A percentile compares a stretch with the other conserved stretches of the same genome.
phyloP scores from a whole-genome alignment of 2,888 invertebrate species.

The Stenichneumon culpator region DNA sequence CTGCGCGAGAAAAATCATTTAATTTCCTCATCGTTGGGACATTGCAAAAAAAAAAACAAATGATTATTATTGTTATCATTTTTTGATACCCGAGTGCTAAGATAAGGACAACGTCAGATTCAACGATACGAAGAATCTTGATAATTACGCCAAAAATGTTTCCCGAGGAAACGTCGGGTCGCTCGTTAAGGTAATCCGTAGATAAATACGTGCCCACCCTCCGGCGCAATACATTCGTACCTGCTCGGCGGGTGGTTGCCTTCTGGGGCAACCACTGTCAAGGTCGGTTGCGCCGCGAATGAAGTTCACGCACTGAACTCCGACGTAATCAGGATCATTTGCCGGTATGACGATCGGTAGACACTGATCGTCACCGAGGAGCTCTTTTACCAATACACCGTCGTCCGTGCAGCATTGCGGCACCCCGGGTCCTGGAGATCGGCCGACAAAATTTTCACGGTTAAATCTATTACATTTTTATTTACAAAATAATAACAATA shows the following conservation, averaged over 20 bases:
- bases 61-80: background rate
- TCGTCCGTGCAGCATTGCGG: constrained; percentile 88
- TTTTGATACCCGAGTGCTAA: background rate
- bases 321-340: constrained; percentile 86
- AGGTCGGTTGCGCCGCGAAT: constrained; percentile 90
- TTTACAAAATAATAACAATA: background rate
- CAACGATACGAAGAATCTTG: background rate
- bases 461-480: background rate
- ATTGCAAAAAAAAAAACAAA: background rate
- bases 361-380: constrained; percentile 78
- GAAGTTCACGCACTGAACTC: constrained; percentile 90
- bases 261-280: constrained; percentile 87
- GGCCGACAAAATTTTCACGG: background rate
- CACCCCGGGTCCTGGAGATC: constrained; percentile 86
- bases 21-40: background rate
- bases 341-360: constrained; percentile 84
- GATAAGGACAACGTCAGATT: constrained; percentile 6
- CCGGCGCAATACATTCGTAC: constrained; percentile 84
- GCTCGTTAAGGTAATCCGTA: background rate
- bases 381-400: constrained; percentile 86
- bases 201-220: background rate
- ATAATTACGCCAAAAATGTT: constrained; percentile 27
- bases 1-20: constrained; percentile 81
- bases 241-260: constrained; percentile 90
- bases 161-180: background rate